Evolutionary conservation across 2,113 vertebrate species (phyloP).

Genomic region (Phainopepla nitens): DNA sequence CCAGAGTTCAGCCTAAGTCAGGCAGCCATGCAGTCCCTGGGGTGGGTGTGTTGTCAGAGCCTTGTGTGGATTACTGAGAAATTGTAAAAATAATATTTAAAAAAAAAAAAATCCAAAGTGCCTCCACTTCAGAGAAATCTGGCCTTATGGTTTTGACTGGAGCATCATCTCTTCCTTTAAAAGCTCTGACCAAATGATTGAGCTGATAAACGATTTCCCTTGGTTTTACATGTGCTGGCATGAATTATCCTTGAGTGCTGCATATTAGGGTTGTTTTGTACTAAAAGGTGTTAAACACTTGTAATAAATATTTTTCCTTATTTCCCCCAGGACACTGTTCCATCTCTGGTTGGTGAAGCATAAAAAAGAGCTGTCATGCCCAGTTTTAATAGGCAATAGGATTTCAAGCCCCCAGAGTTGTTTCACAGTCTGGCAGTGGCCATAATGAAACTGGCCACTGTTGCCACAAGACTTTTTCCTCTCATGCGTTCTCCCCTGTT

Average conservation of each 20-base stretch:
- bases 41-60: neutral
- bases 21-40: neutral
- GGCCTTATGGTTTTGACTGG: constrained; percentile 3
- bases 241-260: constrained; percentile 63
- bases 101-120: neutral
- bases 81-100: neutral
- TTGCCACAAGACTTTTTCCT: constrained; percentile 72
- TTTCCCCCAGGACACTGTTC: constrained; percentile 68
- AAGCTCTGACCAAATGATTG: constrained; percentile 56
- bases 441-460: constrained; percentile 73
- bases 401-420: constrained; percentile 73
- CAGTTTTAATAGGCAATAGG: constrained; percentile 76
- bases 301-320: constrained; percentile 76
- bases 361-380: constrained; percentile 75
- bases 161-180: constrained; percentile 42
- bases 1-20: neutral
- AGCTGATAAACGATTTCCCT: constrained; percentile 66
- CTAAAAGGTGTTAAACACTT: constrained; percentile 75
- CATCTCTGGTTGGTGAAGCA: constrained; percentile 74
- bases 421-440: constrained; percentile 72
- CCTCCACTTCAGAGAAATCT: neutral
- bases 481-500: constrained; percentile 62
- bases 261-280: constrained; percentile 71
- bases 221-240: constrained; percentile 66
- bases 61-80: neutral